phyloP scores from a whole-genome alignment of 2,888 invertebrate genomes.

The Sipunculus nudus region DNA sequence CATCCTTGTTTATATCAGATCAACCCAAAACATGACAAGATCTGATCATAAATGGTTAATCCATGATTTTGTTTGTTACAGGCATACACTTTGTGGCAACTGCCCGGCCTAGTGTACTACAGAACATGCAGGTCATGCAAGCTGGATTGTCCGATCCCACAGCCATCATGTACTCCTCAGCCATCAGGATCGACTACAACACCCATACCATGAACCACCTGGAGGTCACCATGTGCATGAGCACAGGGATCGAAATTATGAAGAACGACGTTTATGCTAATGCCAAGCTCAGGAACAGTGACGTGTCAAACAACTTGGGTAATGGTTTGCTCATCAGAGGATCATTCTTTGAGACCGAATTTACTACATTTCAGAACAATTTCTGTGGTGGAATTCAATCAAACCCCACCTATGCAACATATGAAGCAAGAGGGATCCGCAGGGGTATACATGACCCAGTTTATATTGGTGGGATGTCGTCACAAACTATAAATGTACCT shows the following conservation, averaged over 20 bases:
- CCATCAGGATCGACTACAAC: constrained; percentile 72
- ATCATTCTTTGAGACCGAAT: constrained; percentile 67
- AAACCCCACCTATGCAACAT: constrained; percentile 81
- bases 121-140: constrained; percentile 47
- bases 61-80: no score
- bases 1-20: no score
- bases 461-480: neutral
- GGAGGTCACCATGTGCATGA: constrained; percentile 68
- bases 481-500: constrained; percentile 1
- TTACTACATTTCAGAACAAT: constrained; percentile 77
- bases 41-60: no score
- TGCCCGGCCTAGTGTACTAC: constrained; percentile 29
- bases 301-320: constrained; percentile 67
- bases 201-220: constrained; percentile 63
- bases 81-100: constrained; percentile 40
- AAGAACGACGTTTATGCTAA: constrained; percentile 90
- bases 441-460: constrained; percentile 28
- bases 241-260: constrained; percentile 91
- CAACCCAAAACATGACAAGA: no score
- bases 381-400: constrained; percentile 88
- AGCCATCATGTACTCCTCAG: constrained; percentile 73
- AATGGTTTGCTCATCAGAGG: constrained; percentile 91
- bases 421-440: constrained; percentile 58
- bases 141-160: constrained; percentile 94
- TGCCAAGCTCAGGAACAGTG: constrained; percentile 78